phyloP scores from a whole-genome alignment of 2,888 invertebrate species.

The Temnothorax rugatulus region DNA sequence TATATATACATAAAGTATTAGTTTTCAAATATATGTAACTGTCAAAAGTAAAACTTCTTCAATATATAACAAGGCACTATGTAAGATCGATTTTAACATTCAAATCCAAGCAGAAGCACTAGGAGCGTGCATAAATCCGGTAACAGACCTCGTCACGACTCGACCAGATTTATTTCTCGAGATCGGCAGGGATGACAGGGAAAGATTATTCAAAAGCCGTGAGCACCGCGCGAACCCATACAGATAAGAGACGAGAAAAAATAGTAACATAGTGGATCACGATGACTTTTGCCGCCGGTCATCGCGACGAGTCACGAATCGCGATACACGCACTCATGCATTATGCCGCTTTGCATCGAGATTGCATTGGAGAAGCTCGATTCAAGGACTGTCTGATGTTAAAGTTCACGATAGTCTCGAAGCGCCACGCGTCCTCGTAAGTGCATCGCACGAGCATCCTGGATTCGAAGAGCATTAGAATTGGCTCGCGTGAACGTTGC shows the following conservation, averaged over 20 bases:
- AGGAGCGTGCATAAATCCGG: background rate
- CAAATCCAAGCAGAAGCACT: slow-evolving; percentile 41
- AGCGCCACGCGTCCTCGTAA: slow-evolving; percentile 29
- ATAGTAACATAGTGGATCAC: slow-evolving; percentile 49
- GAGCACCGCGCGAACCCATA: background rate
- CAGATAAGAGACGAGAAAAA: slow-evolving; percentile 1
- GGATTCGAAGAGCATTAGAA: slow-evolving; percentile 47
- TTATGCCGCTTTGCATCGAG: slow-evolving; percentile 39
- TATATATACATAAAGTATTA: background rate
- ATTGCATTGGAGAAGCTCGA: slow-evolving; percentile 44
- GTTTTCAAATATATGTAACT: background rate
- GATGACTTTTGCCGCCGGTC: slow-evolving; percentile 66
- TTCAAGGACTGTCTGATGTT: slow-evolving; percentile 72
- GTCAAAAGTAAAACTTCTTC: background rate
- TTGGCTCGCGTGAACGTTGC: slow-evolving; percentile 60
- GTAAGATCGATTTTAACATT: slow-evolving; percentile 30
- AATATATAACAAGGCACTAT: background rate
- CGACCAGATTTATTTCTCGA: slow-evolving; percentile 41
- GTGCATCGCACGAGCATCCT: slow-evolving; percentile 53
- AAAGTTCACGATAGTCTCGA: slow-evolving; percentile 70
- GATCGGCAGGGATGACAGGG: slow-evolving; percentile 37
- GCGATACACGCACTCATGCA: slow-evolving; percentile 31
- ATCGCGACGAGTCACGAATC: slow-evolving; percentile 68
- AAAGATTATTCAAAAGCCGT: slow-evolving; percentile 30
- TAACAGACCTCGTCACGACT: slow-evolving; percentile 22